Conservation (phyloP, 2,888 invertebrate species). For the Poecilus cupreus region DNA sequence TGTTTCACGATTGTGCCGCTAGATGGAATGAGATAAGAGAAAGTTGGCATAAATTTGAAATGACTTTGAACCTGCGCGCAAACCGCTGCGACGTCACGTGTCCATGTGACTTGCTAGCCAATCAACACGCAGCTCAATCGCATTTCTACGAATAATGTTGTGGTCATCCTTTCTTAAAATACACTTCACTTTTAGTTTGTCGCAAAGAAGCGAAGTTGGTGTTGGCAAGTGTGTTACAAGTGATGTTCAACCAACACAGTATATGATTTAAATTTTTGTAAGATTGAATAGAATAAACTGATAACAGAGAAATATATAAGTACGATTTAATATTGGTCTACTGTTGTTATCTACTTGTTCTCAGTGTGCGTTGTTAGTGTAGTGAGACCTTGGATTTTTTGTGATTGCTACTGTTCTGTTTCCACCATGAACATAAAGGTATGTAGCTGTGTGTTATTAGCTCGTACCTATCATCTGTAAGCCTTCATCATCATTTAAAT, state of each 20-base stretch:
- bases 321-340: conserved; percentile 15
- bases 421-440: conserved; percentile 54
- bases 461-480: conserved; percentile 27
- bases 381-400: conserved; percentile 58
- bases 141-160: conserved; percentile 68
- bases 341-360: conserved; percentile 42
- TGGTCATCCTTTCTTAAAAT: conserved; percentile 70
- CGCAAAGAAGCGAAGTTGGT: conserved; percentile 45
- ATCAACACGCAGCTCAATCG: conserved; percentile 24
- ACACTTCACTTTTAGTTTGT: conserved; percentile 65
- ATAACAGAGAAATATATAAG: not conserved
- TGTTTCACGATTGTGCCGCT: conserved; percentile 33
- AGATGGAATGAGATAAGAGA: conserved; percentile 57
- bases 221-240: conserved; percentile 39
- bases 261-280: conserved; percentile 19
- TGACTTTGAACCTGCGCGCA: conserved; percentile 59
- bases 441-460: conserved; percentile 45
- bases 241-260: not conserved
- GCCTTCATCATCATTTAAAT: conserved; percentile 6
- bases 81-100: conserved; percentile 20
- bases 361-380: conserved; percentile 52
- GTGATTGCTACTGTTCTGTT: conserved; percentile 51
- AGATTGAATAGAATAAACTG: not conserved
- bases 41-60: conserved; percentile 54
- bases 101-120: conserved; percentile 53